phyloP scores from a whole-genome alignment of 1,140 invertebrate genomes.

The Plectus sambesii region DNA sequence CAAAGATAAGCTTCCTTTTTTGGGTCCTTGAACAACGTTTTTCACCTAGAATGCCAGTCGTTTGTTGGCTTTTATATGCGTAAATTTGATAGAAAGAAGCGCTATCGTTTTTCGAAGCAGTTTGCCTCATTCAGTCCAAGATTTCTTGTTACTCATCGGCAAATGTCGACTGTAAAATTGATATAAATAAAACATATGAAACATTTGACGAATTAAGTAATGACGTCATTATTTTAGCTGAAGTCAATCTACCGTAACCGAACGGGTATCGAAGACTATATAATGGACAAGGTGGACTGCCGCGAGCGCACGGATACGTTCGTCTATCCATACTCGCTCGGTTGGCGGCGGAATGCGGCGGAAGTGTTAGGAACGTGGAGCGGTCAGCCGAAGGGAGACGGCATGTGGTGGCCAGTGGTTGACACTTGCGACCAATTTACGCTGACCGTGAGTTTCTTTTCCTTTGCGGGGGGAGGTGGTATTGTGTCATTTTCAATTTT shows the following conservation, averaged over 20 bases:
- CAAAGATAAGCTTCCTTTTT: too few relatives aligned
- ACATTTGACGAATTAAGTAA: slow-evolving; percentile 23
- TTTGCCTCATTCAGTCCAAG: too few relatives aligned
- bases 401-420: slow-evolving; percentile 70
- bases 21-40: too few relatives aligned
- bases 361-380: slow-evolving; percentile 58
- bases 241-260: slow-evolving; percentile 69
- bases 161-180: too few relatives aligned
- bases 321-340: slow-evolving; percentile 77
- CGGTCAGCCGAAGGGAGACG: slow-evolving; percentile 59
- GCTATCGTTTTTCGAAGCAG: too few relatives aligned
- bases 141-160: too few relatives aligned
- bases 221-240: slow-evolving; percentile 53
- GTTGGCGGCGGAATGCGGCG: slow-evolving; percentile 59
- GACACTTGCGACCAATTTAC: slow-evolving; percentile 73
- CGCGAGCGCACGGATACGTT: slow-evolving; percentile 56
- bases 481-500: too few relatives aligned
- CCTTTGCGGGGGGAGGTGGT: too few relatives aligned
- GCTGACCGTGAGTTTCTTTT: slow-evolving; percentile 69
- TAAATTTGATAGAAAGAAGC: too few relatives aligned
- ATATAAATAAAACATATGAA: too few relatives aligned
- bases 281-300: slow-evolving; percentile 52
- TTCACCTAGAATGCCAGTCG: too few relatives aligned
- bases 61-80: too few relatives aligned
- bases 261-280: slow-evolving; percentile 93